Percentiles rank a stretch among this genome's conserved stretches.
phyloP scores from a whole-genome alignment of 1,140 invertebrate species.

The Heliothis subflexa region DNA sequence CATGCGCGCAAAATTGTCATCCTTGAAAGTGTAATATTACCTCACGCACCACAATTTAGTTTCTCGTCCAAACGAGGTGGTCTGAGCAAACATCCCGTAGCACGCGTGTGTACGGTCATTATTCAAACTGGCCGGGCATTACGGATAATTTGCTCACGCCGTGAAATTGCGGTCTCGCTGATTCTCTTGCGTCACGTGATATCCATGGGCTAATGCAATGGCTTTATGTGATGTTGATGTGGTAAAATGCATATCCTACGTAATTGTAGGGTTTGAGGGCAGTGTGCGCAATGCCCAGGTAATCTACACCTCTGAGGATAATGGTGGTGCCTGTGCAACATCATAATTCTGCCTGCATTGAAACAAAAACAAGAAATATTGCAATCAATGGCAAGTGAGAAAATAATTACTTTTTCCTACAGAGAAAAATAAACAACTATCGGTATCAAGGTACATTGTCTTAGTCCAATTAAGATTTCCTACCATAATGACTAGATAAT shows the following conservation, averaged over 20 bases:
- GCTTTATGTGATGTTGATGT: conserved; percentile 3
- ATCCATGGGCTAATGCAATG: conserved; percentile 12
- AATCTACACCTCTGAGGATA: not conserved
- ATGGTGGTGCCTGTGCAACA: too few relatives aligned
- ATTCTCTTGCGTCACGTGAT: conserved; percentile 44
- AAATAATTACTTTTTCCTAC: too few relatives aligned
- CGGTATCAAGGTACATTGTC: not conserved
- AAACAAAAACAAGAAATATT: not conserved
- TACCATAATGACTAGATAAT: not conserved
- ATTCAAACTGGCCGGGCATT: conserved; percentile 42
- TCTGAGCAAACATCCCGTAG: conserved; percentile 40
- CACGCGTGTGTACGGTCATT: conserved; percentile 38
- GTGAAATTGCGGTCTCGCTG: conserved; percentile 44
- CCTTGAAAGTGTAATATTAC: conserved; percentile 43
- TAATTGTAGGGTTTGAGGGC: not conserved
- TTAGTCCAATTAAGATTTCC: not conserved
- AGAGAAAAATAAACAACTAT: not conserved
- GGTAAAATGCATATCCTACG: not conserved
- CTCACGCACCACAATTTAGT: conserved; percentile 39
- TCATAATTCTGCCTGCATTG: too few relatives aligned
- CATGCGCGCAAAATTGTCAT: conserved; percentile 23
- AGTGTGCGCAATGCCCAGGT: too few relatives aligned
- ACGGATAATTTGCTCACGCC: conserved; percentile 48
- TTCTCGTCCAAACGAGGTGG: conserved; percentile 39
- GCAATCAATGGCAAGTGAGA: not conserved